A percentile compares a stretch with the other conserved stretches of the same genome.
Conservation (phyloP, 2,113 vertebrate genomes). For the Plectropomus leopardus region DNA sequence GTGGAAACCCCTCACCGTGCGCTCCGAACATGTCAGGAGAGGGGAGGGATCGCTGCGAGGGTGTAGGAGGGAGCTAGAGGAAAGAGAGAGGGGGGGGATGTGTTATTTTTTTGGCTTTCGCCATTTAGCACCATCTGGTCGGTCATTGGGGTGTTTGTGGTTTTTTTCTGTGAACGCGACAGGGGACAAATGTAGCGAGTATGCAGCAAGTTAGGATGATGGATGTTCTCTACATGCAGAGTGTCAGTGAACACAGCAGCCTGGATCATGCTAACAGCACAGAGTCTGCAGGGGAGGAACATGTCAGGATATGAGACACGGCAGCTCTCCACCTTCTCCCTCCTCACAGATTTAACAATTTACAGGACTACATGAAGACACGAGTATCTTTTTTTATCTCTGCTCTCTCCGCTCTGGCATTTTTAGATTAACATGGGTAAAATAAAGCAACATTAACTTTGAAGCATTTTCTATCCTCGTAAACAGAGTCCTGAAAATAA, state of each 20-base stretch:
- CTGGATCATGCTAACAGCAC: conserved; percentile 32
- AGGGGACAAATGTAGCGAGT: conserved; percentile 26
- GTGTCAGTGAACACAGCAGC: conserved; percentile 55
- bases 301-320: background rate
- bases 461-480: background rate
- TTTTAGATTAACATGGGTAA: background rate
- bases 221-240: conserved; percentile 57
- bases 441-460: background rate
- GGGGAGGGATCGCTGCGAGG: conserved; percentile 25
- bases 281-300: conserved; percentile 11
- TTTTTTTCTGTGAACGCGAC: conserved; percentile 15
- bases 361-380: background rate
- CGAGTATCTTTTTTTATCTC: background rate
- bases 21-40: conserved; percentile 28
- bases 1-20: conserved; percentile 50
- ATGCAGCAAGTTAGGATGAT: conserved; percentile 48
- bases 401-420: background rate
- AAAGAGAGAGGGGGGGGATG: background rate
- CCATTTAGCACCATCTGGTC: conserved; percentile 60
- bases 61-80: conserved; percentile 1
- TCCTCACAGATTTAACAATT: background rate
- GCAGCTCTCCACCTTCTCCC: background rate
- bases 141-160: conserved; percentile 54
- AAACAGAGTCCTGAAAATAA: background rate
- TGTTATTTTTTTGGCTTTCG: conserved; percentile 46